Evolutionary conservation across 2,888 invertebrate genomes (phyloP), one percentile per base, ranked within the genome.

Genomic region (Neoaliturus tenellus): DNA sequence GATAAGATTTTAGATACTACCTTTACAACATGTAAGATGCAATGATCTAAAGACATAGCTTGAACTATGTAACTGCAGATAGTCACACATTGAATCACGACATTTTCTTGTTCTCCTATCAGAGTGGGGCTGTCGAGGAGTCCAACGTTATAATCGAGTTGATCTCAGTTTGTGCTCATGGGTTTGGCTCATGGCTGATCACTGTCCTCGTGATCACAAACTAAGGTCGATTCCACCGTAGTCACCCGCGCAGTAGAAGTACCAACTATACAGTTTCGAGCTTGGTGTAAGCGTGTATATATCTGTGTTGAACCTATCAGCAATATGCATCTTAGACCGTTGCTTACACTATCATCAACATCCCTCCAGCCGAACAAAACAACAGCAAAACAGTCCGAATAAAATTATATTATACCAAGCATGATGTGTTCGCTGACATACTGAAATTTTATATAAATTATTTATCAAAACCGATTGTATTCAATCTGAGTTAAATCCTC

Each of bases 201-300:
- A n/a, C n/a, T n/a, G n/a, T n/a, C n/a, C n/a, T n/a, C n/a, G n/a
- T n/a, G n/a, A n/a, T n/a, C n/a, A n/a, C n/a, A n/a, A n/a, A n/a
- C n/a, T n/a, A n/a, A n/a, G n/a, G n/a, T n/a, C 5, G 67, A 33
- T 51, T 51, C 48, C 62, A 10, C 67, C n/a, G n/a, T 67, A 67
- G 67, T 31, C 33, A 67, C 67, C 67, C 67, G 33, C 4, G 67
- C 31, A 67, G 14, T 31, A 14, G 67, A 12, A 28, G 6, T 67
- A 67, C 67, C 23, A 12, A 12, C 31, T 1, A n/a, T 67, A 14
- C 14, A 67, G n/a, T n/a, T 3, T 17, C 67, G 58, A 67, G 67
- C 67, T 67, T 67, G 14, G 67, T 10, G 67, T 67, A 67, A 67
- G 67, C 67, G 33, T 67, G 67, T 67, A 17, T 67, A 23, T 51